phyloP scores from a whole-genome alignment of 2,888 invertebrate genomes.

The Glaucopsyche alexis region DNA sequence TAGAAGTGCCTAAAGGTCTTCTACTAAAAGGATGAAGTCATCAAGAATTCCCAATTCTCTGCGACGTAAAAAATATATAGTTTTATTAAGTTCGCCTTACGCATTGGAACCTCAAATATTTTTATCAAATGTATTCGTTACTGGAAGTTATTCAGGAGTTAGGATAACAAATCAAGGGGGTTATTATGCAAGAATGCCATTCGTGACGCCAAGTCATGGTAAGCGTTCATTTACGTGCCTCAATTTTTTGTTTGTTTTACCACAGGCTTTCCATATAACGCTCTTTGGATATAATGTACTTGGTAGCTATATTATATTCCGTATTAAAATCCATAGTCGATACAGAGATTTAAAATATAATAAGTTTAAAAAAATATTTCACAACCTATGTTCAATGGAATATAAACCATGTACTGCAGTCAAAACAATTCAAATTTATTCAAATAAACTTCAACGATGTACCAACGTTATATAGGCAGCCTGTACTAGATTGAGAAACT shows the following conservation, averaged over 20 bases:
- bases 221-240: slow-evolving; percentile 55
- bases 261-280: neutral
- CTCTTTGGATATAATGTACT: neutral
- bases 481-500: neutral
- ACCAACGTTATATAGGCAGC: neutral
- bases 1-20: slow-evolving; percentile 75
- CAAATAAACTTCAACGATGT: too few species aligned
- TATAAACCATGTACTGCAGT: too few species aligned
- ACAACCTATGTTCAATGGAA: too few species aligned
- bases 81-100: slow-evolving; percentile 26
- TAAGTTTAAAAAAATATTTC: too few species aligned
- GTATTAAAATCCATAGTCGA: too few species aligned
- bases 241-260: slow-evolving; percentile 56
- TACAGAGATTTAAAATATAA: too few species aligned
- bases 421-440: too few species aligned
- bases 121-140: slow-evolving; percentile 27
- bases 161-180: slow-evolving; percentile 61
- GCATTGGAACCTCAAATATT: slow-evolving; percentile 26
- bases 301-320: neutral
- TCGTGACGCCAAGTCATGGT: slow-evolving; percentile 68
- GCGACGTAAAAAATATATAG: neutral
- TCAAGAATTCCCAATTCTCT: slow-evolving; percentile 47
- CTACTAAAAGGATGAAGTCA: slow-evolving; percentile 72
- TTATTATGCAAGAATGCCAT: slow-evolving; percentile 76
- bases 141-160: slow-evolving; percentile 53